Evolutionary conservation across 1,140 invertebrate genomes (phyloP).

Genomic region (Aphidius gifuensis): DNA sequence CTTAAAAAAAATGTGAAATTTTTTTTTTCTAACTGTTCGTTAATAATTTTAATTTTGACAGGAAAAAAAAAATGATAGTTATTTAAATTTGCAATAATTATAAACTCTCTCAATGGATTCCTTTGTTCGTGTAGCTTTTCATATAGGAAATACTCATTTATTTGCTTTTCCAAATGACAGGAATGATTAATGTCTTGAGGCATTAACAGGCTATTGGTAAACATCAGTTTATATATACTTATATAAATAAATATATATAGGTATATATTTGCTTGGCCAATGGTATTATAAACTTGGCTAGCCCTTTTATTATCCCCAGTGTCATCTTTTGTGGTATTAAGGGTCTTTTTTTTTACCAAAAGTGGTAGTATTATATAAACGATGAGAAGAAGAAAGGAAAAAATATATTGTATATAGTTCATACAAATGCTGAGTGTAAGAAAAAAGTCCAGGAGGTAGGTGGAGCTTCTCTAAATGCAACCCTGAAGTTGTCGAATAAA

Average conservation of each 20-base stretch:
- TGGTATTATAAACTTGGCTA: constrained; percentile 26
- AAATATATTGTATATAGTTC: constrained; percentile 24
- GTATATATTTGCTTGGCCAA: constrained; percentile 34
- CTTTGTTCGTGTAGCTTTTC: not conserved
- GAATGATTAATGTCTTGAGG: constrained; percentile 56
- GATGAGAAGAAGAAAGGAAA: constrained; percentile 28
- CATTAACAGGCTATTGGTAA: constrained; percentile 57
- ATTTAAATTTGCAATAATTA: too few relatives aligned
- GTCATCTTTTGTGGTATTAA: constrained; percentile 8
- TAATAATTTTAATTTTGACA: too few relatives aligned
- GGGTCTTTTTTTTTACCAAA: not conserved
- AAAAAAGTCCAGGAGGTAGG: constrained; percentile 5
- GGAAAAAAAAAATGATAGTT: too few relatives aligned
- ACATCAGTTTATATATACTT: constrained; percentile 26
- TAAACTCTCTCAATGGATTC: too few relatives aligned
- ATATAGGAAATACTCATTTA: not conserved
- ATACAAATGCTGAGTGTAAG: constrained; percentile 24
- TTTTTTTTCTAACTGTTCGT: too few relatives aligned
- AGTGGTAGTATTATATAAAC: constrained; percentile 15
- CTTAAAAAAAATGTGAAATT: too few relatives aligned
- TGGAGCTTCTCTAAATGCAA: constrained; percentile 37
- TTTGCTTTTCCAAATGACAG: constrained; percentile 1
- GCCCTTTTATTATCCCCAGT: constrained; percentile 10
- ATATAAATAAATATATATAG: too few relatives aligned
- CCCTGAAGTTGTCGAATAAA: constrained; percentile 29